Percentiles rank a stretch among this genome's conserved stretches.
phyloP scores from a whole-genome alignment of 2,797 vertebrate species.

The Antrozous pallidus region DNA sequence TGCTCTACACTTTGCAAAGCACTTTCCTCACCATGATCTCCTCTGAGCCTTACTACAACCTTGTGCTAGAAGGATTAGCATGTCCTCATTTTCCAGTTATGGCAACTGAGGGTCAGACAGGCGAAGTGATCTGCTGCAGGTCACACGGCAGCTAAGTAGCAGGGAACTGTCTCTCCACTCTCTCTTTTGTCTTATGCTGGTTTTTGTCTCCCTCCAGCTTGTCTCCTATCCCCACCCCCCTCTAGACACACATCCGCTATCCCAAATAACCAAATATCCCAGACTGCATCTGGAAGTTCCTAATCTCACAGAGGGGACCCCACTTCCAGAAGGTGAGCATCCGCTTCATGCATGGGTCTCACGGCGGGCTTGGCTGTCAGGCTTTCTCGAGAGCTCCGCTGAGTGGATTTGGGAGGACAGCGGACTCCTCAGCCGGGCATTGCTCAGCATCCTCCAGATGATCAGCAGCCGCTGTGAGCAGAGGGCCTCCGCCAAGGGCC shows the following conservation, averaged over 20 bases:
- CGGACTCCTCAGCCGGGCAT: rapidly evolving
- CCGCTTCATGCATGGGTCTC: too few relatives aligned
- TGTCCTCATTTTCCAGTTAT: not conserved
- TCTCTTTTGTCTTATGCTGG: not conserved
- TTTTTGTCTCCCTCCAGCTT: not conserved
- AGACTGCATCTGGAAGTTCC: not conserved
- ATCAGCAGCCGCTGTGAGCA: not conserved
- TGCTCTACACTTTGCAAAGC: not conserved
- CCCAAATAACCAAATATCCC: not conserved
- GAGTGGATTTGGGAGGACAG: not conserved
- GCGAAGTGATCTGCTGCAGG: not conserved
- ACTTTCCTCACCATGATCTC: not conserved
- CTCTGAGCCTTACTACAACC: not conserved
- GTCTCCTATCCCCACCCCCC: too few relatives aligned
- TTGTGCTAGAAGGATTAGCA: too few relatives aligned
- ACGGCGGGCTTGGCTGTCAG: rapidly evolving
- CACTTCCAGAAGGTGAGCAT: not conserved
- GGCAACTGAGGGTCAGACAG: not conserved
- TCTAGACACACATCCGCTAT: not conserved
- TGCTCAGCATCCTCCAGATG: not conserved
- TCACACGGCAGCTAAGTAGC: not conserved
- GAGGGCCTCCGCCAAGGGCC: not conserved
- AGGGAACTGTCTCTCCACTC: not conserved
- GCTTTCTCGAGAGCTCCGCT: not conserved
- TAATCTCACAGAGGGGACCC: not conserved